These are phyloP conservation scores for Lobophora halterata DNA, from an alignment of 2,888 invertebrate genomes.

Conservation along the genomic window DNA sequence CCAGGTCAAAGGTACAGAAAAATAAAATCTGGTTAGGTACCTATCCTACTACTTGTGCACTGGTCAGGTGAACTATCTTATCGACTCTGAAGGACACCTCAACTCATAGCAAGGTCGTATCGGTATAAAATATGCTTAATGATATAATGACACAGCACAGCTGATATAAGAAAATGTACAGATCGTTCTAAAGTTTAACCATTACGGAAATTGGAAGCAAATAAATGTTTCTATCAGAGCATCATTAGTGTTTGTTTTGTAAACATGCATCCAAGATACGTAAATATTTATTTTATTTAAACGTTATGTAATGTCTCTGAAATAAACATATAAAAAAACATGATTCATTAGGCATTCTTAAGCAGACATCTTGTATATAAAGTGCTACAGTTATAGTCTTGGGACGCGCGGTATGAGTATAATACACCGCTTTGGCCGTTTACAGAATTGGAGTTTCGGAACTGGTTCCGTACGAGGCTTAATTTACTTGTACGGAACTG, in stretches of 20 bases:
- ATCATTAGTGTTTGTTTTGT: slow-evolving; percentile 65
- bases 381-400: too few species aligned
- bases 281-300: slow-evolving; percentile 65
- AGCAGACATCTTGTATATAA: too few species aligned
- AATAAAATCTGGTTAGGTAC: slow-evolving; percentile 8
- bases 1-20: slow-evolving; percentile 20
- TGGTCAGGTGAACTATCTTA: slow-evolving; percentile 28
- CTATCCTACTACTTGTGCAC: slow-evolving; percentile 12
- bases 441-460: too few species aligned
- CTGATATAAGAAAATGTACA: slow-evolving; percentile 18
- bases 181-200: slow-evolving; percentile 31
- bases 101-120: slow-evolving; percentile 25
- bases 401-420: too few species aligned
- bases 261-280: slow-evolving; percentile 57
- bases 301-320: slow-evolving; percentile 45
- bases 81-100: slow-evolving; percentile 32
- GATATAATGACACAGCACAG: slow-evolving; percentile 29
- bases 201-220: slow-evolving; percentile 50
- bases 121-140: slow-evolving; percentile 18
- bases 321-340: slow-evolving; percentile 36
- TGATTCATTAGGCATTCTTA: slow-evolving; percentile 14
- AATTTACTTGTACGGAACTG: too few species aligned
- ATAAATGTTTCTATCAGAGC: slow-evolving; percentile 48
- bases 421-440: too few species aligned
- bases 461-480: too few species aligned